Base-by-base conservation (phyloP, 2,888 invertebrate species). In the Glaucopsyche alexis region DNA sequence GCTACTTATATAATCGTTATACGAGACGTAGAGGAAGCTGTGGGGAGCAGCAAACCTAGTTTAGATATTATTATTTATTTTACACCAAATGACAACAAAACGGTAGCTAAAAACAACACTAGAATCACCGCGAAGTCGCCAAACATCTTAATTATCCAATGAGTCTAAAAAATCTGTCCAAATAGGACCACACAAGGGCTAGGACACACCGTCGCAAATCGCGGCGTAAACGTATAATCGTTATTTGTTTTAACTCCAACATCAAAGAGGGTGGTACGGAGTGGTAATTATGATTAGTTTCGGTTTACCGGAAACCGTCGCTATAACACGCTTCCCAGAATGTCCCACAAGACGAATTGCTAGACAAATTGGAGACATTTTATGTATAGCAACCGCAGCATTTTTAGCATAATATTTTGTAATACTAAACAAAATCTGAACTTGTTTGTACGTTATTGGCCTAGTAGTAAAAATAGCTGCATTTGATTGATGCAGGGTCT, bases 181-280 rank as follows among this genome's bases (percentile, higher is more conserved):
- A 73, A 75, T 40, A 74, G 82, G 91, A 91, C 93, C 93, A 93
- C 93, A 93, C 92, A 91, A 83, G 87, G 85, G 80, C 81, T 83
- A 81, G 81, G 84, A 86, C 67, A 84, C 86, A 85, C 91, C 92
- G 90, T 88, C 81, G 81, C 92, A 82, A 93, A 93, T 92, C 85
- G 89, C 82, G 89, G 90, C 91, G 88, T 89, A 88, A 86, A 90
- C 90, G 87, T 87, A 86, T 92, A 91, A 91, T 92, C 91, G 91
- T 88, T 93, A 93, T 92, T 93, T 93, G 93, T 93, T 93, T 92
- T 91, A 91, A 91, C 86, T 89, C 88, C 86, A 91, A 92, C 91
- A 91, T 92, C 91, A 92, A 92, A 92, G 91, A 85, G 92, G 90
- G 87, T 87, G 87, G 81, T 83, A 85, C 87, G 87, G 87, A 89